Conservation (phyloP, 1,140 invertebrate genomes). For the Plectus sambesii region DNA sequence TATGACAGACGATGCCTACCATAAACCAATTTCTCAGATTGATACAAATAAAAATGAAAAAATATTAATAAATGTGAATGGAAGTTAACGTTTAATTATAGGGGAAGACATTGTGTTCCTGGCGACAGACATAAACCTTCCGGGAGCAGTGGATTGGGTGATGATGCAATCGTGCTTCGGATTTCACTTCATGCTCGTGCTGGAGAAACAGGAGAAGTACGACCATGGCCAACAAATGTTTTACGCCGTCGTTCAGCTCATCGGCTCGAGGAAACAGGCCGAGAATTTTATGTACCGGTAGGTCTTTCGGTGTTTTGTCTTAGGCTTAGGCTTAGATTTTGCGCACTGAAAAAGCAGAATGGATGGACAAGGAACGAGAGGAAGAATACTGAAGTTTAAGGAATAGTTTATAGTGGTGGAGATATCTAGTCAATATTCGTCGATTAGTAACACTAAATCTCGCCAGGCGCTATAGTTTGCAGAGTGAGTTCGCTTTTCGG, state of each 20-base stretch:
- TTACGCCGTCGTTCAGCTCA: conserved; percentile 97
- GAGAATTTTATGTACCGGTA: conserved; percentile 95
- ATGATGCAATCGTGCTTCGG: conserved; percentile 99
- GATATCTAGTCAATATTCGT: too few species aligned
- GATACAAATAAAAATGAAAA: not conserved
- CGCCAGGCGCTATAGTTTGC: too few species aligned
- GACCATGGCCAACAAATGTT: conserved; percentile 90
- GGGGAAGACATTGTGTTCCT: conserved; percentile 97
- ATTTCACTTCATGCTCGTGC: conserved; percentile 95
- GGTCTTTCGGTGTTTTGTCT: conserved; percentile 11
- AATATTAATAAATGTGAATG: not conserved
- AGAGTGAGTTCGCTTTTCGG: too few species aligned
- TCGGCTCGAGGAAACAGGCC: conserved; percentile 94
- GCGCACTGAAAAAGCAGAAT: not conserved
- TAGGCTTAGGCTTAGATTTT: conserved; percentile 2
- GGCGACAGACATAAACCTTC: conserved; percentile 97
- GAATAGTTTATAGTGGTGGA: too few species aligned
- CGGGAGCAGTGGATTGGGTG: conserved; percentile 99
- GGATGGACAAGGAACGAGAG: not conserved
- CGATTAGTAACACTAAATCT: too few species aligned
- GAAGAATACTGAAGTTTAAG: too few species aligned
- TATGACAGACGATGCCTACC: too few species aligned
- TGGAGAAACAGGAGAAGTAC: conserved; percentile 94
- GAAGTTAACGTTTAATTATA: conserved; percentile 36
- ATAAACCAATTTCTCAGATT: not conserved